Conservation (phyloP, 2,888 invertebrate genomes). For the Caenorhabditis sp. region DNA sequence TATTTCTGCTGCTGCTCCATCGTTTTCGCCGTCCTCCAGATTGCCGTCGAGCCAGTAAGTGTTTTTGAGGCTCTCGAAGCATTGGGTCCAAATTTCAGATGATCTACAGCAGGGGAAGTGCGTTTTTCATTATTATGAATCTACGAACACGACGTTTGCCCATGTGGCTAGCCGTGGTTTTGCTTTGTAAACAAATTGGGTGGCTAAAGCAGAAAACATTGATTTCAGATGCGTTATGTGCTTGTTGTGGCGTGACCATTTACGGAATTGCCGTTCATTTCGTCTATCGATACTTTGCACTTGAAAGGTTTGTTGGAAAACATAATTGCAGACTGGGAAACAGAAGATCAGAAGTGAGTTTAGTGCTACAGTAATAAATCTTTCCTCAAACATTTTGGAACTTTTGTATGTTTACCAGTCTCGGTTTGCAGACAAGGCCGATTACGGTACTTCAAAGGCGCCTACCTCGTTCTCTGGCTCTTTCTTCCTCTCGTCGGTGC, state of each 20-base stretch:
- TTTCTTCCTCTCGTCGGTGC: neutral
- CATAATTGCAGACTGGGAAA: too few species aligned
- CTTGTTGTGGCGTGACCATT: slow-evolving; percentile 22
- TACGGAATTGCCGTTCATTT: slow-evolving; percentile 33
- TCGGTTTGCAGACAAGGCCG: slow-evolving; percentile 14
- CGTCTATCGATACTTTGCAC: slow-evolving; percentile 29
- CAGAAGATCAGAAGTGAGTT: neutral
- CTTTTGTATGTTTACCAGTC: neutral
- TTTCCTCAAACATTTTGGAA: too few species aligned
- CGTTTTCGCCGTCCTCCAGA: slow-evolving; percentile 14
- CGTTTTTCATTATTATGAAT: slow-evolving; percentile 34
- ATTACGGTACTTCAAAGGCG: slow-evolving; percentile 9
- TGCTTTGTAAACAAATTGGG: neutral
- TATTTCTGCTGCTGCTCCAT: slow-evolving; percentile 28
- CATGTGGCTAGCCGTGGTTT: neutral
- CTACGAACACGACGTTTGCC: neutral
- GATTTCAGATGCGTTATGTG: slow-evolving; percentile 7
- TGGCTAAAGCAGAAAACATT: neutral
- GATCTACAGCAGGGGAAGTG: slow-evolving; percentile 20
- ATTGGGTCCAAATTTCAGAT: slow-evolving; percentile 4
- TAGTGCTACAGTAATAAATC: neutral
- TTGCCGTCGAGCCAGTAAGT: slow-evolving; percentile 21
- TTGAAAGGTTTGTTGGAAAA: slow-evolving; percentile 24
- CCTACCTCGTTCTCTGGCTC: slow-evolving; percentile 9
- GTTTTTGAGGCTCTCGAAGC: neutral